phyloP scores from a whole-genome alignment of 2,113 vertebrate genomes.

The Oreochromis niloticus region DNA sequence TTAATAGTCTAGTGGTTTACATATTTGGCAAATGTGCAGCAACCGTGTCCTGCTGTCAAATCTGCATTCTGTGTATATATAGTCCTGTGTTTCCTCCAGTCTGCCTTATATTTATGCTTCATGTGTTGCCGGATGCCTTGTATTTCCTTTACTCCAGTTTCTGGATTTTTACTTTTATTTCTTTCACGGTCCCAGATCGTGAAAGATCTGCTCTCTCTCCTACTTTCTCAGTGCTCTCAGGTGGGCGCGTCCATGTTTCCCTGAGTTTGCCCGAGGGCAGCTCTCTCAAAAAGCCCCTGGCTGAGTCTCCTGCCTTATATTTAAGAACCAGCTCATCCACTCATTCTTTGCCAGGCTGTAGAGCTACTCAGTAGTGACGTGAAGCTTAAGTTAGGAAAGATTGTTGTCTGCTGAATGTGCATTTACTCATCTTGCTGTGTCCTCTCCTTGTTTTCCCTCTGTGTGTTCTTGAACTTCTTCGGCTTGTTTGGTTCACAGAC shows the following conservation, averaged over 20 bases:
- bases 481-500: background rate
- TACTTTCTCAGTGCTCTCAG: background rate
- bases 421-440: background rate
- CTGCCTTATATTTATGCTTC: background rate
- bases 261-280: background rate
- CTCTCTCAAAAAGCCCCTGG: background rate
- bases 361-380: background rate
- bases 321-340: background rate
- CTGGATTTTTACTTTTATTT: background rate
- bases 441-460: background rate
- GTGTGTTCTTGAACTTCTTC: background rate
- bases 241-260: background rate
- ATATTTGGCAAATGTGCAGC: background rate
- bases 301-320: background rate
- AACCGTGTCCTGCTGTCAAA: background rate
- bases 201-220: background rate
- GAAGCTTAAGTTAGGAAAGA: background rate
- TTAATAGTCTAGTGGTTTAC: background rate
- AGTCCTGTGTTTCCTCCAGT: background rate
- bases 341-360: background rate
- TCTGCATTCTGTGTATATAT: background rate
- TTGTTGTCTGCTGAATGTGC: background rate
- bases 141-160: background rate
- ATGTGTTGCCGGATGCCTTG: background rate
- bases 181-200: background rate